Evolutionary conservation across 2,113 vertebrate genomes (phyloP).

Genomic region (Ahaetulla prasina): DNA sequence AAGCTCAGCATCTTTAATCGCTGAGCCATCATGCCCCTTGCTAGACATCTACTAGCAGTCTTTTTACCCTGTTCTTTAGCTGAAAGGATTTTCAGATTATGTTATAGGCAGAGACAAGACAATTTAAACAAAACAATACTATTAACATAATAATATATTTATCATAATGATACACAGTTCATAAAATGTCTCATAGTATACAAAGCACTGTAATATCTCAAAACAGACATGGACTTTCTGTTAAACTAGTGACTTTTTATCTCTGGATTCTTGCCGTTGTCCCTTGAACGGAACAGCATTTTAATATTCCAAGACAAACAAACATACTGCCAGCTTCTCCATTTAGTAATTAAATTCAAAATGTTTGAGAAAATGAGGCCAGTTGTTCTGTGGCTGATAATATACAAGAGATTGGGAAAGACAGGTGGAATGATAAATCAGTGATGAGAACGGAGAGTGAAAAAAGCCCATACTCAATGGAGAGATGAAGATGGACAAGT

Average conservation of each 20-base stretch:
- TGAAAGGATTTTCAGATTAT: background rate
- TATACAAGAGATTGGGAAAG: slow-evolving; percentile 20
- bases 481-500: slow-evolving; percentile 39
- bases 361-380: slow-evolving; percentile 18
- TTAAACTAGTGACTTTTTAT: background rate
- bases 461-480: background rate
- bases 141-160: background rate
- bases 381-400: slow-evolving; percentile 21
- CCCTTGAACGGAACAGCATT: slow-evolving; percentile 7
- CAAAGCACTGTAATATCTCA: background rate
- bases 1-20: too few species aligned
- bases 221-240: background rate
- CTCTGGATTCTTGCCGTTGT: background rate
- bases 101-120: background rate
- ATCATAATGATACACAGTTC: background rate
- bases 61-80: background rate
- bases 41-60: background rate
- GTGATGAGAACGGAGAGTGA: slow-evolving; percentile 25
- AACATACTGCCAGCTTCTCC: slow-evolving; percentile 17
- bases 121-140: background rate
- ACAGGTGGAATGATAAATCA: slow-evolving; percentile 29
- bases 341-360: slow-evolving; percentile 34
- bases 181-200: background rate
- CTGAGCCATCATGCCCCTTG: background rate
- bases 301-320: background rate